Evolutionary conservation across 2,113 vertebrate species (phyloP).

Genomic region (Ictalurus punctatus): DNA sequence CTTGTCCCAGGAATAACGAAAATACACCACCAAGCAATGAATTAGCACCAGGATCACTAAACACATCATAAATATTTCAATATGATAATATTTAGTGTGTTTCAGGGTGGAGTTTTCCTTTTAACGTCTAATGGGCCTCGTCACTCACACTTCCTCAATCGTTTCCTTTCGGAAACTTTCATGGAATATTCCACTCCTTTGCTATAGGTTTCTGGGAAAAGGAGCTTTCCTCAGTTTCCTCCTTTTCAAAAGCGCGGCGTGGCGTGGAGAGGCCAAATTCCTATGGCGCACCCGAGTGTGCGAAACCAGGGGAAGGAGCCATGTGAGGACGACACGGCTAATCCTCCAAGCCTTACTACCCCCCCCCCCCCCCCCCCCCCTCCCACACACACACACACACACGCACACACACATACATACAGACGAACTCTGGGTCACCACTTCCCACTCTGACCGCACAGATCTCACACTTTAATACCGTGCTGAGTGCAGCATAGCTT

Average conservation of each 20-base stretch:
- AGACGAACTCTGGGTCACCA: slow-evolving; percentile 59
- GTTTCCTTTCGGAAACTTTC: slow-evolving; percentile 46
- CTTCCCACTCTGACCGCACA: slow-evolving; percentile 35
- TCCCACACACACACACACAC: slow-evolving; percentile 27
- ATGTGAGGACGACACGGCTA: slow-evolving; percentile 64
- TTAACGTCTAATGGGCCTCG: slow-evolving; percentile 18
- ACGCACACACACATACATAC: slow-evolving; percentile 18
- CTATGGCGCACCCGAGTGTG: slow-evolving; percentile 63
- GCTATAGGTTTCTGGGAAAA: slow-evolving; percentile 61
- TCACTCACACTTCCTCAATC: slow-evolving; percentile 1
- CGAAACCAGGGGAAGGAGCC: slow-evolving; percentile 57
- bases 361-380: no score
- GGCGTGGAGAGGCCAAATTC: slow-evolving; percentile 60
- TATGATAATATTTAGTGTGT: neutral
- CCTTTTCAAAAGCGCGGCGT: slow-evolving; percentile 53
- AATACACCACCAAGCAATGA: neutral
- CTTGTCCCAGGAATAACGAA: neutral
- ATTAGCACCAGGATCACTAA: neutral
- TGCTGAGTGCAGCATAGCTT: neutral
- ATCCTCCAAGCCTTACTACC: slow-evolving; percentile 53
- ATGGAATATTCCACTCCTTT: slow-evolving; percentile 53
- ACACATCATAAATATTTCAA: slow-evolving; percentile 10
- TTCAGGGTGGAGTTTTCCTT: slow-evolving; percentile 10
- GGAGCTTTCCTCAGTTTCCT: slow-evolving; percentile 29
- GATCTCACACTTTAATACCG: slow-evolving; percentile 8